phyloP scores from a whole-genome alignment of 2,797 vertebrate genomes.

The Lateolabrax maculatus region DNA sequence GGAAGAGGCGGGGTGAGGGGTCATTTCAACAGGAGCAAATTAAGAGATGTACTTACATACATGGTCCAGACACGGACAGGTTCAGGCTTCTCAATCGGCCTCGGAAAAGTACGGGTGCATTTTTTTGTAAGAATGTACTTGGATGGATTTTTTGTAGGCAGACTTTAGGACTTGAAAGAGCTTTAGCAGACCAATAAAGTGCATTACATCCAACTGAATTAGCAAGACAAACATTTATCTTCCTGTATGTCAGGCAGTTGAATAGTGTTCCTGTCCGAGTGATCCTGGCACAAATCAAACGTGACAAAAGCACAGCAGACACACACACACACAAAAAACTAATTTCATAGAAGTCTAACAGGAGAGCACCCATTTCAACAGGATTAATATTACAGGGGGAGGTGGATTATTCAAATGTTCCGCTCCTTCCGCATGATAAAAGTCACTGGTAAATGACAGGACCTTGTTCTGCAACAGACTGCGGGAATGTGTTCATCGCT shows the following conservation, averaged over 20 bases:
- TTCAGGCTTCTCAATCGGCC: constrained; percentile 27
- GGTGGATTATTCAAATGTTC: background rate
- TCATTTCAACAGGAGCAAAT: constrained; percentile 36
- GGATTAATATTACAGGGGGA: background rate
- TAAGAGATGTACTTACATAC: background rate
- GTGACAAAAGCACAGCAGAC: background rate
- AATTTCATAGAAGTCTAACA: background rate
- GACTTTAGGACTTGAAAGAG: background rate
- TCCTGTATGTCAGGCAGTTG: background rate
- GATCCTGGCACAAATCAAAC: background rate
- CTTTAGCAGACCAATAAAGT: constrained; percentile 4
- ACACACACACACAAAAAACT: background rate
- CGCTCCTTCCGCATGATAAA: no score
- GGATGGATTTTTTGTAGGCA: background rate
- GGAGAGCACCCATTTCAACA: background rate
- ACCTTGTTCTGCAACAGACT: no score
- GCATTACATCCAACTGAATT: background rate
- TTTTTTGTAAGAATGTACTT: background rate
- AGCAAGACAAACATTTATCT: background rate
- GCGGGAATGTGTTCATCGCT: background rate
- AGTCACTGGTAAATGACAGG: no score
- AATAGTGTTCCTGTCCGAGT: background rate
- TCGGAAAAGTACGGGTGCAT: background rate
- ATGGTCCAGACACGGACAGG: background rate
- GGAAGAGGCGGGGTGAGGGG: background rate